These are phyloP conservation scores for Calliphora vicina DNA, from an alignment of 1,140 invertebrate species.

Conservation along the genomic window DNA sequence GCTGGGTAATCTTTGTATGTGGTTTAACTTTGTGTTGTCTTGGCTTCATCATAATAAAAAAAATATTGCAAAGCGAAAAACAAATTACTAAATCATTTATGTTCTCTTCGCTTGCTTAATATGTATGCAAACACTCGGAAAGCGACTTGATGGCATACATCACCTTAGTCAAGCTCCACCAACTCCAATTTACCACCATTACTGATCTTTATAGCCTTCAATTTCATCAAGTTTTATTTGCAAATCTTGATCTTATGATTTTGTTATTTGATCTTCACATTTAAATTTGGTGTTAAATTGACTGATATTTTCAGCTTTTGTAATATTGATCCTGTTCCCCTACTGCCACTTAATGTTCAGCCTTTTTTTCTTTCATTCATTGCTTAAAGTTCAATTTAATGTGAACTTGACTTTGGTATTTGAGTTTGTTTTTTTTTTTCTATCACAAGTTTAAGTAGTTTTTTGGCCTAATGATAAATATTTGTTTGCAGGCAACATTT, in stretches of 20 bases:
- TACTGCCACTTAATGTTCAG: not conserved
- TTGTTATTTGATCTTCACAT: not conserved
- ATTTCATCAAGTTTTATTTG: conserved; percentile 30
- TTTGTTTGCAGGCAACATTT: not conserved
- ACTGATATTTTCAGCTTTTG: conserved; percentile 13
- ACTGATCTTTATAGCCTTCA: conserved; percentile 26
- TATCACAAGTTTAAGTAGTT: not conserved
- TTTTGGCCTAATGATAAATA: not conserved
- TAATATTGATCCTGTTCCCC: conserved; percentile 1
- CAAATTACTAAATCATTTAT: conserved; percentile 11
- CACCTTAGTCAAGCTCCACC: too few relatives aligned
- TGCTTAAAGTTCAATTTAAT: not conserved
- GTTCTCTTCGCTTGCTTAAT: not conserved
- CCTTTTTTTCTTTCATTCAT: not conserved
- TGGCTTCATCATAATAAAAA: not conserved
- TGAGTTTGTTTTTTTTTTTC: not conserved
- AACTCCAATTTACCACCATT: conserved; percentile 16
- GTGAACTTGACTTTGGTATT: conserved; percentile 18
- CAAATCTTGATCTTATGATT: conserved; percentile 5
- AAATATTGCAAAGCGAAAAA: not conserved
- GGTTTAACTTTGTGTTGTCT: not conserved
- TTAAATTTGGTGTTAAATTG: conserved; percentile 19
- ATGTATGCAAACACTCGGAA: conserved; percentile 14
- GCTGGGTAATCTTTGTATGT: not conserved
- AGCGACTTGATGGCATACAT: too few relatives aligned